Conservation (phyloP, 1,140 invertebrate genomes). For the Aphelenchoides besseyi region DNA sequence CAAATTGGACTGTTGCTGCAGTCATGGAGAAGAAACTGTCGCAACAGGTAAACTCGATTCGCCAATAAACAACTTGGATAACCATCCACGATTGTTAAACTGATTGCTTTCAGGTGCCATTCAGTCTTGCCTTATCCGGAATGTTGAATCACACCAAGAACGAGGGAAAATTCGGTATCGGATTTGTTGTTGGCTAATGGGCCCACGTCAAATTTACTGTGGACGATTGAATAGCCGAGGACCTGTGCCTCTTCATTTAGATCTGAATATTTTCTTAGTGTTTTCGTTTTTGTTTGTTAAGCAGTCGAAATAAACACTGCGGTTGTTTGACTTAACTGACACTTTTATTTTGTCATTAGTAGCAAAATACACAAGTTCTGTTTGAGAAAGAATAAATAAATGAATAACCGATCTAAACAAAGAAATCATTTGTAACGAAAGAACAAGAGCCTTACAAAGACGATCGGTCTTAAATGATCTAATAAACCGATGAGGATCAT, state of each 20-base stretch:
- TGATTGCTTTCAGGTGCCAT: slow-evolving; percentile 81
- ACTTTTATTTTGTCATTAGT: no score
- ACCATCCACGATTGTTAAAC: slow-evolving; percentile 77
- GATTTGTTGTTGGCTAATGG: slow-evolving; percentile 63
- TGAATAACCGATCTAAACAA: no score
- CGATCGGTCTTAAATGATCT: no score
- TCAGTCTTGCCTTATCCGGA: slow-evolving; percentile 85
- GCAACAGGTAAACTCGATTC: slow-evolving; percentile 13
- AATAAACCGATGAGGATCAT: no score
- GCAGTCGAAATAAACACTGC: not conserved
- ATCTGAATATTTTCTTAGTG: not conserved
- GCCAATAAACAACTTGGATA: no score
- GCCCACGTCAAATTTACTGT: not conserved
- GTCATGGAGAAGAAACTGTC: slow-evolving; percentile 47
- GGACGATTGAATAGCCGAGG: not conserved
- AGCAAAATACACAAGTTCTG: no score
- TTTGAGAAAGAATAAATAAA: no score
- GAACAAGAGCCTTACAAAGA: no score
- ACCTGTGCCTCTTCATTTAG: not conserved
- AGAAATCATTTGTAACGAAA: no score
- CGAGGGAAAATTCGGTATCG: slow-evolving; percentile 65
- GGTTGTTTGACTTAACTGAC: no score
- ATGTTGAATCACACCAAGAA: slow-evolving; percentile 77
- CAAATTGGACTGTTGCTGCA: slow-evolving; percentile 74
- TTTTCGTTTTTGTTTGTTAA: slow-evolving; percentile 1